A percentile compares a stretch with the other conserved stretches of the same genome.
Evolutionary conservation across 2,113 vertebrate species (phyloP).

Genomic region (Euleptes europaea): DNA sequence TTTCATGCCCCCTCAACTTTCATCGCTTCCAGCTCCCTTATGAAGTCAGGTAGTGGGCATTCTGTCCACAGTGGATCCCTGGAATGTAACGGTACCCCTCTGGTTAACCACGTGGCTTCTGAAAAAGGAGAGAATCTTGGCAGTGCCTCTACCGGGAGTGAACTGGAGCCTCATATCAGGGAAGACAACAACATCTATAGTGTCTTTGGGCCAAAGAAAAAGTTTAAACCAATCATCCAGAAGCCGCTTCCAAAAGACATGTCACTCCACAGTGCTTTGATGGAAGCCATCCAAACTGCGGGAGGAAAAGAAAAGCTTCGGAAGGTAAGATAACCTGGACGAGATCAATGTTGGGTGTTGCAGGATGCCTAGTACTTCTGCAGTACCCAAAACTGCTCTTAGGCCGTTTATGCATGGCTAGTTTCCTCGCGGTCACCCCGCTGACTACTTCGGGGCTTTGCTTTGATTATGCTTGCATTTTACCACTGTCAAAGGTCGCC

Average conservation of each 20-base stretch:
- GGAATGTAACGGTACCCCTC: not conserved
- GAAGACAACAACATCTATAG: slow-evolving; percentile 37
- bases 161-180: slow-evolving; percentile 36
- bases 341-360: not conserved
- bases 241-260: slow-evolving; percentile 84
- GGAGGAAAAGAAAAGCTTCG: slow-evolving; percentile 85
- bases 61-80: not conserved
- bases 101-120: not conserved
- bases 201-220: slow-evolving; percentile 90
- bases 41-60: slow-evolving; percentile 39
- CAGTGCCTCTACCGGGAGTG: not conserved
- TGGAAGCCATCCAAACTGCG: slow-evolving; percentile 90
- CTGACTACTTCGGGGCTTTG: no score
- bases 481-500: no score
- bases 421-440: no score
- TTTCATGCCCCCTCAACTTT: slow-evolving; percentile 10
- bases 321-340: slow-evolving; percentile 79
- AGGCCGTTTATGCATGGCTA: no score
- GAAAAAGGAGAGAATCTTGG: slow-evolving; percentile 50
- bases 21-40: not conserved
- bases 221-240: slow-evolving; percentile 84
- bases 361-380: not conserved
- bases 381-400: not conserved
- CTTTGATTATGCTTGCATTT: no score
- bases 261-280: slow-evolving; percentile 86